Evolutionary conservation across 2,888 invertebrate genomes (phyloP).

Genomic region (Mythimna pallens): DNA sequence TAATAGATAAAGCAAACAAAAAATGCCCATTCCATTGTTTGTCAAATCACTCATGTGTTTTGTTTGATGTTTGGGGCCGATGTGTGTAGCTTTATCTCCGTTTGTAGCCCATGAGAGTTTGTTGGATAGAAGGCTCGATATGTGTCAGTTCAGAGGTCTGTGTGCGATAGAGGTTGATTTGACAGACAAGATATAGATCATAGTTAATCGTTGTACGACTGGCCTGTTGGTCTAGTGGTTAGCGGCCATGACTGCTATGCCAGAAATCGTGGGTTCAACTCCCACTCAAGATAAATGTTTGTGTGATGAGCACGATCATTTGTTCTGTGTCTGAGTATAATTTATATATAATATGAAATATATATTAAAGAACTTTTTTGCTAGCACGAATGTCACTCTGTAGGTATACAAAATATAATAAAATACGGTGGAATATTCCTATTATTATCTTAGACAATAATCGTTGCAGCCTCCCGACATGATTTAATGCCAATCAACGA

Average conservation of each 20-base stretch:
- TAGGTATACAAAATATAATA: too few relatives aligned
- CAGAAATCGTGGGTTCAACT: too few relatives aligned
- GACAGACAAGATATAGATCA: neutral
- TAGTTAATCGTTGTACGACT: neutral
- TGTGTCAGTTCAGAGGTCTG: neutral
- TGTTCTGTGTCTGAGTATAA: too few relatives aligned
- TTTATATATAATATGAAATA: too few relatives aligned
- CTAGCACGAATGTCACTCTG: too few relatives aligned
- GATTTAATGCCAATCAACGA: neutral
- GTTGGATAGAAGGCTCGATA: neutral
- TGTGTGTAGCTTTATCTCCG: slow-evolving; percentile 8
- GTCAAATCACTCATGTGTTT: slow-evolving; percentile 36
- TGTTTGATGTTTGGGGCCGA: slow-evolving; percentile 30
- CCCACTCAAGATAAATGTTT: too few relatives aligned
- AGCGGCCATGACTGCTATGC: too few relatives aligned
- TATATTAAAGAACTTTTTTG: too few relatives aligned
- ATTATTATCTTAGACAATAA: too few relatives aligned
- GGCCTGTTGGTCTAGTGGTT: too few relatives aligned
- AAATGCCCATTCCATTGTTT: slow-evolving; percentile 36
- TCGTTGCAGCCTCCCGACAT: neutral
- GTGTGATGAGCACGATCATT: too few relatives aligned
- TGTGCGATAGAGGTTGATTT: neutral
- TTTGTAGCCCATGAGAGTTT: slow-evolving; percentile 6
- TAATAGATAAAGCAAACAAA: slow-evolving; percentile 42
- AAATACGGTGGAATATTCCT: too few relatives aligned